A percentile compares a stretch with the other conserved stretches of the same genome.
These are phyloP conservation scores for Cavia porcellus DNA, from an alignment of 2,113 vertebrate genomes.

Conservation along the genomic window DNA sequence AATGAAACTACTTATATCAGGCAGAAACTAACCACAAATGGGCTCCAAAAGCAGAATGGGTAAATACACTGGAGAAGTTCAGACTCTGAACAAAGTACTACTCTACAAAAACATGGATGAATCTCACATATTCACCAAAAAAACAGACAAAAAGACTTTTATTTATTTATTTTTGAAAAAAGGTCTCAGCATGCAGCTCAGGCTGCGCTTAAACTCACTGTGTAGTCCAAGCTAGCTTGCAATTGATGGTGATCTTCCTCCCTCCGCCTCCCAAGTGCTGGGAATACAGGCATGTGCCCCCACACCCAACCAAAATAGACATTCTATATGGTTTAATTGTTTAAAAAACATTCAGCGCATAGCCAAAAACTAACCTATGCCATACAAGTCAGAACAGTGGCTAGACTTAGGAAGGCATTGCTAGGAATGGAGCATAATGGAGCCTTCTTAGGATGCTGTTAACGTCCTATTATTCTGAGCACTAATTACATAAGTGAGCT, in stretches of 20 bases:
- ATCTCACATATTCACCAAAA: not conserved
- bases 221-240: too few relatives aligned
- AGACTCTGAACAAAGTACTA: not conserved
- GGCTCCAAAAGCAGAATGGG: not conserved
- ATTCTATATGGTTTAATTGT: not conserved
- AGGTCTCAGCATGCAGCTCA: not conserved
- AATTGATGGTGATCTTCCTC: not conserved
- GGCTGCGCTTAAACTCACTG: too few relatives aligned
- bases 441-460: too few relatives aligned
- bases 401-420: not conserved
- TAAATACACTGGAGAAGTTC: not conserved
- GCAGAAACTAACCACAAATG: not conserved
- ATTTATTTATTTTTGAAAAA: not conserved
- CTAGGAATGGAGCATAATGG: not conserved
- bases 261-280: not conserved
- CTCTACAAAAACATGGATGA: too few relatives aligned
- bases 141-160: not conserved
- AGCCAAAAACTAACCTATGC: not conserved
- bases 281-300: not conserved
- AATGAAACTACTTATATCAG: not conserved
- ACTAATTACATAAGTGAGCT: not conserved
- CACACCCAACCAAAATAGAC: not conserved
- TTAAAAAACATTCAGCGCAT: not conserved
- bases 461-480: not conserved
- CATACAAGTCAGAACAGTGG: not conserved